These are phyloP conservation scores for Melanerpes formicivorus DNA, from an alignment of 2,113 vertebrate species.

Conservation along the genomic window DNA sequence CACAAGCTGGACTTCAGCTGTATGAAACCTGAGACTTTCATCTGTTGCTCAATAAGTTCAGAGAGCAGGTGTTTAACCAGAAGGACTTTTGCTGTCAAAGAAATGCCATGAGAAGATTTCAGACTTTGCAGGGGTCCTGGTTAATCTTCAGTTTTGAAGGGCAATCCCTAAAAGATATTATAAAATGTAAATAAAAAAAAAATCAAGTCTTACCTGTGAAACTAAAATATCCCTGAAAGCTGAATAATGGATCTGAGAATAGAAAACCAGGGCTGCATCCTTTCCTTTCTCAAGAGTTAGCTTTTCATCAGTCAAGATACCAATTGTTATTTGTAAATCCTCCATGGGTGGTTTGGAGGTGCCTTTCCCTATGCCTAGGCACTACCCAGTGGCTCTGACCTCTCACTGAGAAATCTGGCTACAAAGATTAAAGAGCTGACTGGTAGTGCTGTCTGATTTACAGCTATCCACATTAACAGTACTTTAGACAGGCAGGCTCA, in stretches of 20 bases:
- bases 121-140: not conserved
- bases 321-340: not conserved
- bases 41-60: not conserved
- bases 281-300: not conserved
- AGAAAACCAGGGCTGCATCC: not conserved
- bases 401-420: not conserved
- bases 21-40: not conserved
- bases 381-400: not conserved
- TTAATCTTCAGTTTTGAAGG: not conserved
- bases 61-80: not conserved
- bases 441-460: slow-evolving; percentile 3
- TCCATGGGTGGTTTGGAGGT: not conserved
- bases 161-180: not conserved
- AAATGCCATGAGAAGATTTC: not conserved
- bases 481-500: not conserved
- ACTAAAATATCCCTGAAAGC: not conserved
- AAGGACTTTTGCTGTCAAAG: not conserved
- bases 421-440: not conserved
- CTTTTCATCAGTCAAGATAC: not conserved
- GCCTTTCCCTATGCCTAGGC: not conserved
- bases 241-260: not conserved
- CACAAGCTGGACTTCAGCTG: not conserved
- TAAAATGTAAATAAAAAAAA: not conserved
- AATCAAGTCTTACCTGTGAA: not conserved
- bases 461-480: not conserved